Evolutionary conservation across 2,888 invertebrate genomes (phyloP).

Genomic region (Macrosiphum euphorbiae): DNA sequence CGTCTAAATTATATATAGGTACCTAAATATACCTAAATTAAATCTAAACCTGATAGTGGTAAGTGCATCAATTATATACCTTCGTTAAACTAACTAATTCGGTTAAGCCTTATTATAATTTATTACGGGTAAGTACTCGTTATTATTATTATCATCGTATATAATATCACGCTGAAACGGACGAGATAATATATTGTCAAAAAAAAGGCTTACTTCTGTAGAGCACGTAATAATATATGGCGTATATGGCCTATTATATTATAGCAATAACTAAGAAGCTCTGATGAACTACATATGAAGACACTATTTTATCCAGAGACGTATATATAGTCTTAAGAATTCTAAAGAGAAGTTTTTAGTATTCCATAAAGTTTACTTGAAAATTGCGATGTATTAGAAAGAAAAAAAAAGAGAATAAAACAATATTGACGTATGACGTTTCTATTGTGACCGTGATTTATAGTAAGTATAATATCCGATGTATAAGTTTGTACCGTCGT

Average conservation of each 20-base stretch:
- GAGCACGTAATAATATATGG: background rate
- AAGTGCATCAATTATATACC: background rate
- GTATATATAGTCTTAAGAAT: background rate
- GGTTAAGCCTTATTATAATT: background rate
- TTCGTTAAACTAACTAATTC: background rate
- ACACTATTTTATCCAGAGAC: background rate
- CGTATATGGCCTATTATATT: background rate
- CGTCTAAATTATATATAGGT: background rate
- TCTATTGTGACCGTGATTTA: slow-evolving; percentile 58
- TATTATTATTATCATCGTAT: background rate
- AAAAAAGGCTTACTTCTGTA: background rate
- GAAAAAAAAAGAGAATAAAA: slow-evolving; percentile 14
- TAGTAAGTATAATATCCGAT: slow-evolving; percentile 20
- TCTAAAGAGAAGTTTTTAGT: background rate
- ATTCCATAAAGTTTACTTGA: slow-evolving; percentile 32
- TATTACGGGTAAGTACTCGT: background rate
- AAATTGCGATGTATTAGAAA: background rate
- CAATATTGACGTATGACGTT: slow-evolving; percentile 49
- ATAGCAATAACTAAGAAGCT: background rate
- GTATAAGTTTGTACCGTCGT: background rate
- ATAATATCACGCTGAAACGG: background rate
- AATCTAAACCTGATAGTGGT: background rate
- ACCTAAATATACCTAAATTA: background rate
- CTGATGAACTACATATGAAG: background rate
- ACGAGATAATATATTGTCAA: background rate